Conservation (phyloP, 2,797 vertebrate genomes). For the Megalops cyprinoides region DNA sequence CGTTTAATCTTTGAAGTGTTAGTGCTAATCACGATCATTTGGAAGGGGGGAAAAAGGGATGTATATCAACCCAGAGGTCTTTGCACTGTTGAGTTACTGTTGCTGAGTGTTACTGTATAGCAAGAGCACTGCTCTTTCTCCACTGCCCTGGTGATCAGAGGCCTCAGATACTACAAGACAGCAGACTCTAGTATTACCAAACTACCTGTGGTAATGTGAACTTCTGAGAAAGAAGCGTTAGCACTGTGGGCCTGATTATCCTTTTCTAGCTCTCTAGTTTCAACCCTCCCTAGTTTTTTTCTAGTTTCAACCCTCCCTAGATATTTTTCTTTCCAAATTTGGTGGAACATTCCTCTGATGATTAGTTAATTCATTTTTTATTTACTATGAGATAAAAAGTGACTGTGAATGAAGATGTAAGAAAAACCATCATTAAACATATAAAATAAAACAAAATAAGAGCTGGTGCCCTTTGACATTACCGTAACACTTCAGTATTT, state of each 20-base stretch:
- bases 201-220: constrained; percentile 19
- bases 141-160: constrained; percentile 14
- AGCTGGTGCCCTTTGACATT: no score
- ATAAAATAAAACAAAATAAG: background rate
- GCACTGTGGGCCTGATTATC: background rate
- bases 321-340: no score
- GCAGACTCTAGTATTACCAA: background rate
- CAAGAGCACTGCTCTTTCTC: background rate
- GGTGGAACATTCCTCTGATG: no score
- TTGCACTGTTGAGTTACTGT: background rate
- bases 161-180: background rate
- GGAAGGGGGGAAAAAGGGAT: constrained; percentile 18
- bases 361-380: no score
- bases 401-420: no score
- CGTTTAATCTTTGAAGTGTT: constrained; percentile 65
- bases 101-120: background rate
- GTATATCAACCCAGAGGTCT: background rate
- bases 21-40: constrained; percentile 52
- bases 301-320: no score
- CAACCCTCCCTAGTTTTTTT: no score
- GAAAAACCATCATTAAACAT: background rate
- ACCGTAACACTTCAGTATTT: no score
- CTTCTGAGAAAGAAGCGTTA: background rate
- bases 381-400: no score
- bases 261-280: no score